These are phyloP conservation scores for Acleris literana DNA, from an alignment of 2,888 invertebrate species.

Conservation along the genomic window DNA sequence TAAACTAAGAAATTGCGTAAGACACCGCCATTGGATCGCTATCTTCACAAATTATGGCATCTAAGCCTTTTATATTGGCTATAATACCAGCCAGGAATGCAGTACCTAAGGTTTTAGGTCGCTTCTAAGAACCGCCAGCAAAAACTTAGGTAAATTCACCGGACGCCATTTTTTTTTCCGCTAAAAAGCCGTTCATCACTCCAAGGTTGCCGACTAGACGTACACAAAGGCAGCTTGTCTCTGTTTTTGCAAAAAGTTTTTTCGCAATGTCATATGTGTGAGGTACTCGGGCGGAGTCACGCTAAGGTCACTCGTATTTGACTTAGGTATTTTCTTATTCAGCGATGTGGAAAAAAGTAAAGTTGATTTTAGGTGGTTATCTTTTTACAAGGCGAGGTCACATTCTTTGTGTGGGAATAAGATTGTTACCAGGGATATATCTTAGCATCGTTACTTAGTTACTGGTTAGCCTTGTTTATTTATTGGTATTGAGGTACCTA, in stretches of 20 bases:
- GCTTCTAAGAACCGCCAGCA: constrained; percentile 73
- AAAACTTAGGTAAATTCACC: constrained; percentile 82
- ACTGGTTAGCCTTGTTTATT: background rate
- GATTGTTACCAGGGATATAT: constrained; percentile 23
- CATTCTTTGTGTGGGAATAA: constrained; percentile 36
- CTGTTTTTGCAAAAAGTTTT: constrained; percentile 71
- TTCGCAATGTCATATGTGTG: constrained; percentile 77
- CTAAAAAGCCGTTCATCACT: constrained; percentile 79
- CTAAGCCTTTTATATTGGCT: constrained; percentile 64
- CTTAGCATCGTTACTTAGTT: constrained; percentile 16
- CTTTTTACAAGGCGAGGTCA: constrained; percentile 42
- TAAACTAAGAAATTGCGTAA: constrained; percentile 40
- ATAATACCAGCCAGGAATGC: constrained; percentile 56
- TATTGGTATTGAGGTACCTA: background rate
- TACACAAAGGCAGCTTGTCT: constrained; percentile 78
- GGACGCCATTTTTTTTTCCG: constrained; percentile 66
- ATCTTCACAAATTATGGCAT: constrained; percentile 75
- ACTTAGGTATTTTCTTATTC: constrained; percentile 70
- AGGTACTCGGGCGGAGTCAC: constrained; percentile 66
- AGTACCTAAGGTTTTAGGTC: constrained; percentile 52
- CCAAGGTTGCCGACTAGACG: constrained; percentile 77
- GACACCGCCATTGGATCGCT: constrained; percentile 59
- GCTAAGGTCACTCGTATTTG: constrained; percentile 74
- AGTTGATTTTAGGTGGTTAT: constrained; percentile 46
- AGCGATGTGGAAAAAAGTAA: constrained; percentile 57